A percentile compares a stretch with the other conserved stretches of the same genome.
Conservation (phyloP, 2,888 invertebrate species). For the Tridacna crocea region DNA sequence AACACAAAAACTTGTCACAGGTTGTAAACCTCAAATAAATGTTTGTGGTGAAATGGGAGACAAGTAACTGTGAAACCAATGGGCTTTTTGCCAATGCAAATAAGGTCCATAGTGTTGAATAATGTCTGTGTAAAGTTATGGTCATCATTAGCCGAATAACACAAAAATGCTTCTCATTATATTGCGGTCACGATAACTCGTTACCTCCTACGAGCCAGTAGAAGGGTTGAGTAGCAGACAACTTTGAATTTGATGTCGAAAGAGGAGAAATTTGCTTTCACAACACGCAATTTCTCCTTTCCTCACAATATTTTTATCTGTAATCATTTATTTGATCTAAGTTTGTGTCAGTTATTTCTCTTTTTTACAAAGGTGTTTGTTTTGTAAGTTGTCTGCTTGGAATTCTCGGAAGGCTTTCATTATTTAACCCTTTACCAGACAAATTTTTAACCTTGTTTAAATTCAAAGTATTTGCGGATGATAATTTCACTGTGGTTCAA, state of each 20-base stretch:
- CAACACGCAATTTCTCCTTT: neutral
- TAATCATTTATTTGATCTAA: neutral
- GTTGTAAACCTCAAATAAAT: constrained; percentile 19
- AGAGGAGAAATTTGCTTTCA: neutral
- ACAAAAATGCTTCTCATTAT: neutral
- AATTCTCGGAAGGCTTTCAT: too few species aligned
- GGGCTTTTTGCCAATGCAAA: constrained; percentile 27
- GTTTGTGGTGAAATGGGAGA: constrained; percentile 14
- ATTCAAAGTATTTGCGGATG: too few species aligned
- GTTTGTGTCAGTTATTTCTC: too few species aligned
- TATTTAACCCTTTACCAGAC: too few species aligned
- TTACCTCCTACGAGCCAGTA: neutral
- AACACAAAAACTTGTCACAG: constrained; percentile 26
- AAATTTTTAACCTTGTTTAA: too few species aligned
- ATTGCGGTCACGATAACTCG: neutral
- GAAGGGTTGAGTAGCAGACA: neutral
- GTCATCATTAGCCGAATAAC: constrained; percentile 2
- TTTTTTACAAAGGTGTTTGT: too few species aligned
- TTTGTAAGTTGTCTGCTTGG: too few species aligned
- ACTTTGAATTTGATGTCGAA: neutral
- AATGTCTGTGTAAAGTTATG: constrained; percentile 15
- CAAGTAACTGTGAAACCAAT: neutral
- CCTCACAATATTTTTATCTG: neutral
- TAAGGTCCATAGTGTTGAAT: constrained; percentile 21
- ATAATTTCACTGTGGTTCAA: too few species aligned